Base-by-base conservation (phyloP, 2,888 invertebrate species). In the Lysandra coridon region DNA sequence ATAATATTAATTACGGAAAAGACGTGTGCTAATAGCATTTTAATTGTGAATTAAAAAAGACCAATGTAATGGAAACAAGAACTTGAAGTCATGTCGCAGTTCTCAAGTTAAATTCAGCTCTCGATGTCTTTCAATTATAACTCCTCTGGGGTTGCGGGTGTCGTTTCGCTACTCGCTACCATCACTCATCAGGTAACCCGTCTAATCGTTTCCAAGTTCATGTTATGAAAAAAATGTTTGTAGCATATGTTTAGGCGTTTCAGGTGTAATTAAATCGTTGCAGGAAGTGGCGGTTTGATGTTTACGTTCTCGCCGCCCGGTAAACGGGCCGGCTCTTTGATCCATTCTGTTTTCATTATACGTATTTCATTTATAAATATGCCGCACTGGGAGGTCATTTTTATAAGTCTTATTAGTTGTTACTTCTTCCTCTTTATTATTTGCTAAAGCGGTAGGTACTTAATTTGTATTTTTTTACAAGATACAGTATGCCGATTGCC, bases 191-290 rank as follows among this genome's bases (percentile, higher is more conserved):
- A 57, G 17, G 57, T 57, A 17, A 57, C 1, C 17, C 17, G 57
- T 57, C 17, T 57, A 40, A 4, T 57, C 49, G 49, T 49, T 44
- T 44, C 7, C 44, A 44, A 44, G 44, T 57, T 12, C 33, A 49
- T 53, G 30, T 64, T 33, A 73, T n/a, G 33, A 12, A 33, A 78
- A 78, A 81, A 81, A 80, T 78, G 78, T 80, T 88, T 89, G 89
- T 89, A 87, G 84, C 84, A 30, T 81, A 84, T 86, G 87, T 87
- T 88, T 88, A 86, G 83, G 79, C 78, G 81, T 79, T 80, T 82
- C 88, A 88, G 89, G 88, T 88, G 90, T 87, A 89, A 88, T 88
- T 84, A 87, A 86, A 87, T 85, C 84, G 84, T 87, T 86, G 85
- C 87, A 87, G 89, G 89, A 88, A 88, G 88, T 86, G 81, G 78